phyloP scores from a whole-genome alignment of 1,140 invertebrate species.

The Drosophila kepulauana region DNA sequence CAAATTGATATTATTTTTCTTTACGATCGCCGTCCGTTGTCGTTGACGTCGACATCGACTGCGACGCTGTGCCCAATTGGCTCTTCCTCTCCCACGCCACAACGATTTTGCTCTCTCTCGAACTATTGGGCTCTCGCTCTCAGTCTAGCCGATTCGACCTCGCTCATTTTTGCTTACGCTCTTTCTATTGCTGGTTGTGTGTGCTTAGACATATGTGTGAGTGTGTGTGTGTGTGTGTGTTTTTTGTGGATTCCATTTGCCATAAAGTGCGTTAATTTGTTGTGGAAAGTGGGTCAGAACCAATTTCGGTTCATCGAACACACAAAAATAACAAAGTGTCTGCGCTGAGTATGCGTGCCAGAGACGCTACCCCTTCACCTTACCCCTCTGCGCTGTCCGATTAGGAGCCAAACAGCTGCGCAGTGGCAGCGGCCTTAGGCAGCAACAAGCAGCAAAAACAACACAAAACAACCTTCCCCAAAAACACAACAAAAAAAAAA shows the following conservation, averaged over 20 bases:
- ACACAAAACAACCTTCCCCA: neutral
- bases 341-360: conserved; percentile 42
- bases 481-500: neutral
- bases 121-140: conserved; percentile 16
- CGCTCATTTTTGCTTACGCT: conserved; percentile 22
- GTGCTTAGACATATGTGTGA: neutral
- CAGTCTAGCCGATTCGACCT: conserved; percentile 14
- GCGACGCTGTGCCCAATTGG: conserved; percentile 52
- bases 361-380: neutral
- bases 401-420: neutral
- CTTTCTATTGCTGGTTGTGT: conserved; percentile 44
- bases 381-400: neutral
- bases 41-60: conserved; percentile 9
- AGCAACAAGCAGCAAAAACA: neutral
- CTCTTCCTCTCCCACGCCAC: conserved; percentile 26
- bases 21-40: conserved; percentile 27
- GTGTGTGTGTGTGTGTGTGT: neutral
- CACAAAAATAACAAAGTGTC: conserved; percentile 70
- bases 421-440: conserved; percentile 15
- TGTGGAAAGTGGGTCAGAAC: conserved; percentile 74
- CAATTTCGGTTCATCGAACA: conserved; percentile 81
- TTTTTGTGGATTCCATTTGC: conserved; percentile 74
- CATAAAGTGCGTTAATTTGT: conserved; percentile 78
- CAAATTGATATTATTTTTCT: conserved; percentile 46
- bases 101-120: conserved; percentile 12